A percentile compares a stretch with the other conserved stretches of the same genome.
Conservation (phyloP, 1,140 invertebrate species). For the Drosophila nebulosa region DNA sequence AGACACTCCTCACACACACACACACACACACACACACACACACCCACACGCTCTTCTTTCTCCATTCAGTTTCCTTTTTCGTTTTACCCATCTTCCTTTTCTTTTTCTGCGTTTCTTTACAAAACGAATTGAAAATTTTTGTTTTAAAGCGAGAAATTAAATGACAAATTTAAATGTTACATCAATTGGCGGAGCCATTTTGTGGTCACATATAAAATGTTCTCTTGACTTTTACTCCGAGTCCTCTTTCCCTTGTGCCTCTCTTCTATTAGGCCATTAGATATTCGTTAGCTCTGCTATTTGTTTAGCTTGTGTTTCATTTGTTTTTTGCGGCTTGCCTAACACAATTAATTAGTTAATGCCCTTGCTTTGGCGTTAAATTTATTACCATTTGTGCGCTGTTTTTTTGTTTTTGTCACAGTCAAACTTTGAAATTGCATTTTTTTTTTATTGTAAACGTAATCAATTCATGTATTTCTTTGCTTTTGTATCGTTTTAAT, state of each 20-base stretch:
- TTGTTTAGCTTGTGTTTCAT: conserved; percentile 3
- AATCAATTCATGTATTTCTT: too few relatives aligned
- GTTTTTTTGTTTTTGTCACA: conserved; percentile 13
- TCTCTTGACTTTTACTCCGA: neutral
- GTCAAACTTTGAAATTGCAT: too few relatives aligned
- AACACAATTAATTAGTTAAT: conserved; percentile 78
- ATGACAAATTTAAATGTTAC: neutral
- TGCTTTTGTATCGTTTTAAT: too few relatives aligned
- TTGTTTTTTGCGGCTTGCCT: conserved; percentile 59
- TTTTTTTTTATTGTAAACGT: too few relatives aligned
- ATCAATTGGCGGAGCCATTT: conserved; percentile 21
- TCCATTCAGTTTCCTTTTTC: too few relatives aligned
- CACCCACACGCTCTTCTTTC: neutral
- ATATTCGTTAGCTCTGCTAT: conserved; percentile 15
- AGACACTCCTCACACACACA: neutral
- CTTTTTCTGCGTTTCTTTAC: neutral
- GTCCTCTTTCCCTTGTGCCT: neutral
- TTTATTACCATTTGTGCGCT: conserved; percentile 68
- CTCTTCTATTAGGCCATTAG: conserved; percentile 7
- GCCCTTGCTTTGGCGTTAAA: conserved; percentile 67
- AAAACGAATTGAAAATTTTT: neutral
- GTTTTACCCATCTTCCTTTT: too few relatives aligned
- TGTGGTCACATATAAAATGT: conserved; percentile 6
- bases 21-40: neutral
- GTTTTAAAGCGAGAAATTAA: neutral